Evolutionary conservation across 1,140 invertebrate genomes (phyloP).

Genomic region (Ceratoteleas bidentatus): DNA sequence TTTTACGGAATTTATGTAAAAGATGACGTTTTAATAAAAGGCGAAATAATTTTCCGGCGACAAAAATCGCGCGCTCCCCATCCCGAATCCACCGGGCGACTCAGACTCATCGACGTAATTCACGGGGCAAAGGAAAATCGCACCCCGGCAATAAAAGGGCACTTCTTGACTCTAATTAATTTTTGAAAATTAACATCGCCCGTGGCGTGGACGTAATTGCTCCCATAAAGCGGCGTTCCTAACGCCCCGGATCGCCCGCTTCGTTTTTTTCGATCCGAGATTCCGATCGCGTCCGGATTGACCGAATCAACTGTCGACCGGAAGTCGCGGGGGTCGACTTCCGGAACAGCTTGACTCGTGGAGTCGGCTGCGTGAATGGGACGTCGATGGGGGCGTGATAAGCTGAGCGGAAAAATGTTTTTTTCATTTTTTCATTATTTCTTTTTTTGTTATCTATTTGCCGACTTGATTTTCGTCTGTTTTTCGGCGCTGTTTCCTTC

Average conservation of each 20-base stretch:
- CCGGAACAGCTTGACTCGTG: slow-evolving; percentile 69
- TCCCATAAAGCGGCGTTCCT: background rate
- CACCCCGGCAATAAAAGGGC: slow-evolving; percentile 63
- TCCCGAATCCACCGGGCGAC: background rate
- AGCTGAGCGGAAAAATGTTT: background rate
- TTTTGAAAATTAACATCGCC: slow-evolving; percentile 71
- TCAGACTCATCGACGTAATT: slow-evolving; percentile 50
- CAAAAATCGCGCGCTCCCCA: no score
- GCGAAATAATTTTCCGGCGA: no score
- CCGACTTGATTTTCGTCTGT: background rate
- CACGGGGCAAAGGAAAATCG: slow-evolving; percentile 57
- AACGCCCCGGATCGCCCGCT: background rate
- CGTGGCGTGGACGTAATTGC: slow-evolving; percentile 43
- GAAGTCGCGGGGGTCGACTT: slow-evolving; percentile 66
- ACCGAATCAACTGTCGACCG: slow-evolving; percentile 70
- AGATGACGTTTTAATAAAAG: no score
- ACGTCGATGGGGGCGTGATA: slow-evolving; percentile 41
- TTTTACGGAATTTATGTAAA: no score
- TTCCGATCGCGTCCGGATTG: background rate
- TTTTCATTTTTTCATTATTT: background rate
- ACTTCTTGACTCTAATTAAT: slow-evolving; percentile 74
- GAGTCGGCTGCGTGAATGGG: slow-evolving; percentile 29
- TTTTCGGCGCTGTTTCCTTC: slow-evolving; percentile 3
- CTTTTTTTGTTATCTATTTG: no score
- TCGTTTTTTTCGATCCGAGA: background rate